Evolutionary conservation across 2,888 invertebrate species (phyloP).

Genomic region (Alsophila aescularia): DNA sequence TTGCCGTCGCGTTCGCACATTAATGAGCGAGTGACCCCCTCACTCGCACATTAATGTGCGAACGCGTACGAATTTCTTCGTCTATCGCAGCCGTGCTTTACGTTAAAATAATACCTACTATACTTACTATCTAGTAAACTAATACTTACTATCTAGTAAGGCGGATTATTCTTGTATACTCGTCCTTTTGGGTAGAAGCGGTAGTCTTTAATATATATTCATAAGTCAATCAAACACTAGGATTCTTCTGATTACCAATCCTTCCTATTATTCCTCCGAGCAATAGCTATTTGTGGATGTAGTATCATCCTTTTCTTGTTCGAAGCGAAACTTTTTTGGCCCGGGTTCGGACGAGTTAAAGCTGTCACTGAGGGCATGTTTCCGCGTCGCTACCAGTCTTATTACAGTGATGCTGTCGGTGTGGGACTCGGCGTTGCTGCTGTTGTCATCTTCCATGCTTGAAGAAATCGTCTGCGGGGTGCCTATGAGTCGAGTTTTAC

Average conservation of each 20-base stretch:
- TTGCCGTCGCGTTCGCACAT: too few species aligned
- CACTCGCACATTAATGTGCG: too few species aligned
- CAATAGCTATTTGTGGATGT: constrained; percentile 63
- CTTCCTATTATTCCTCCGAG: constrained; percentile 50
- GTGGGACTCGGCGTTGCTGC: constrained; percentile 32
- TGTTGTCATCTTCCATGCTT: constrained; percentile 60
- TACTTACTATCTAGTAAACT: too few species aligned
- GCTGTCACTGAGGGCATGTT: constrained; percentile 63
- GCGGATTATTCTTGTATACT: not conserved
- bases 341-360: constrained; percentile 66
- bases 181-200: not conserved
- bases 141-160: not conserved
- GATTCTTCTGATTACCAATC: not conserved
- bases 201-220: not conserved
- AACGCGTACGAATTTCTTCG: too few species aligned
- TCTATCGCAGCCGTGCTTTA: too few species aligned
- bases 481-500: constrained; percentile 45
- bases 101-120: too few species aligned
- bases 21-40: too few species aligned
- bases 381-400: constrained; percentile 54
- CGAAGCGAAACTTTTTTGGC: constrained; percentile 64
- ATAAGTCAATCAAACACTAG: not conserved
- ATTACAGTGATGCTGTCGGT: constrained; percentile 55
- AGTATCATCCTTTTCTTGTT: constrained; percentile 55
- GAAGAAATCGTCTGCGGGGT: constrained; percentile 45